These are phyloP conservation scores for Plebejus argus DNA, from an alignment of 2,888 invertebrate genomes.

Conservation along the genomic window DNA sequence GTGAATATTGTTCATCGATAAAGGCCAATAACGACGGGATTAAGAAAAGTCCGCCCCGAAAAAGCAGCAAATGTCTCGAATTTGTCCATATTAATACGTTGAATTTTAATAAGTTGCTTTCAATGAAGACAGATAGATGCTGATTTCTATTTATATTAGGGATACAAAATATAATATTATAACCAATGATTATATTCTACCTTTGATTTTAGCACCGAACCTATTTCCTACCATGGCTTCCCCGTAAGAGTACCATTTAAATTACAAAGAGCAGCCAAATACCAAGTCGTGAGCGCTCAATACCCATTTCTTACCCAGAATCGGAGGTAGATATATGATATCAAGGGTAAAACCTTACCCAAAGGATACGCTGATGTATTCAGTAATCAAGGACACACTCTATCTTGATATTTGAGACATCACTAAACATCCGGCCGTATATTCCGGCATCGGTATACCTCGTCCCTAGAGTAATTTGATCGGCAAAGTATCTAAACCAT, in stretches of 20 bases:
- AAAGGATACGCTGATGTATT: slow-evolving; percentile 15
- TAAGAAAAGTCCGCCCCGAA: background rate
- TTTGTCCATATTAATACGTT: too few species aligned
- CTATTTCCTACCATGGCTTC: background rate
- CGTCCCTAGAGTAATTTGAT: slow-evolving; percentile 23
- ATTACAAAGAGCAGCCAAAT: background rate
- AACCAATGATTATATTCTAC: too few species aligned
- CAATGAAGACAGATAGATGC: too few species aligned
- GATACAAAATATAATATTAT: too few species aligned
- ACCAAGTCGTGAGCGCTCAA: background rate
- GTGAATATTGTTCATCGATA: background rate
- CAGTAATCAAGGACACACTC: slow-evolving; percentile 20
- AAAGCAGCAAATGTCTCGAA: too few species aligned
- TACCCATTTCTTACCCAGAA: background rate
- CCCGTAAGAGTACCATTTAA: background rate
- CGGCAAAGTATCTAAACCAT: slow-evolving; percentile 26
- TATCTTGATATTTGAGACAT: slow-evolving; percentile 25
- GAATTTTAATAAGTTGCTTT: too few species aligned
- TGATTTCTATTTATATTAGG: too few species aligned
- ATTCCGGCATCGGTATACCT: slow-evolving; percentile 1
- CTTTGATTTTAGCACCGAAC: too few species aligned
- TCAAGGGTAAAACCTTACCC: slow-evolving; percentile 3
- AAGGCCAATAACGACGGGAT: background rate
- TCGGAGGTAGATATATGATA: background rate
- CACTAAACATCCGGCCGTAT: background rate